Base-by-base conservation (phyloP, 2,888 invertebrate species). In the Diadegma fenestrale region DNA sequence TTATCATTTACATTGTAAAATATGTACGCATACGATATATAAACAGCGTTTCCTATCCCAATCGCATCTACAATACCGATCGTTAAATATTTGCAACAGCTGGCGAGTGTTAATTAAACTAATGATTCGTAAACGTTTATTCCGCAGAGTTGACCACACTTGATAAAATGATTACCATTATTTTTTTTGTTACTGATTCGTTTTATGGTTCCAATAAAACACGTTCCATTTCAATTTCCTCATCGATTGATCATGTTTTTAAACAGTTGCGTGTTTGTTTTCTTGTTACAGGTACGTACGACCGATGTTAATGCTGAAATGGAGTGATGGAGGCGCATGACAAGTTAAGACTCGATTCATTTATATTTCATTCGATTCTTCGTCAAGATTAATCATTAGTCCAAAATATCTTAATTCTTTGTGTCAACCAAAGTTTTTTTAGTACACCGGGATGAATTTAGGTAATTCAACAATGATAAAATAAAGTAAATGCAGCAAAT, bases 241-340 rank as follows among this genome's bases (percentile, higher is more conserved):
- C 37, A 48, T n/a, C 48, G 76, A 84, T 82, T 80, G 64, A 26
- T 30, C 78, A 61, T 45, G 69, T 61, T 66, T 78, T 48, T 76
- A 80, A 85, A 76, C 26, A 48, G 26, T 43, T 64, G 10, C 45
- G 22, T 76, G 12, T 64, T 48, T 54, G 37, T 45, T 58, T 75
- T 64, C 86, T 17, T 87, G 87, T 89, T 87, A 8, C 87, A 87
- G 87, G 88, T 88, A 87, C 61, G 88, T 88, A 76, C 80, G 82
- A 85, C 0, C 37, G 10, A 48, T 68, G 37, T 78, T 17, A 14
- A 12, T 45, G 26, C 43, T 41, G 37, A 37, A 43, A 61, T 43
- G 30, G 43, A 73, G 26, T n/a, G 54, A 72, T 68, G 30, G 63
- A 10, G 8, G 19, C n/a, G n/a, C 22, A 22, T 19, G 8, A 48